These are phyloP conservation scores for Pycnonotus jocosus DNA, from an alignment of 2,113 vertebrate genomes.

Conservation along the genomic window DNA sequence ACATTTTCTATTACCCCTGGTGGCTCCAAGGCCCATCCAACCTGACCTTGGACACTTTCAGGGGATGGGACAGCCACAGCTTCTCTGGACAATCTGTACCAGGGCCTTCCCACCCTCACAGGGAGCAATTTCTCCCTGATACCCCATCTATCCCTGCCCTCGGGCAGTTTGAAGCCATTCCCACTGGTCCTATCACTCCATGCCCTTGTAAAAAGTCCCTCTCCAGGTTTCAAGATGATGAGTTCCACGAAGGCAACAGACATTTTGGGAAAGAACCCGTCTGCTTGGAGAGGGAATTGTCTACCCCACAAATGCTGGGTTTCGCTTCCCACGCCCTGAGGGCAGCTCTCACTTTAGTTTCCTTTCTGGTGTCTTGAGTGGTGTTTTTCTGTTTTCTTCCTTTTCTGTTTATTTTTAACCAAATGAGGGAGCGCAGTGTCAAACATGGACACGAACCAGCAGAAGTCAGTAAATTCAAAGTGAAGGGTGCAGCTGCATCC, in stretches of 20 bases:
- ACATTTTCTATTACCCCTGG: not conserved
- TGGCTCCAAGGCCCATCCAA: fast-evolving
- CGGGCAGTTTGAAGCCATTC: not conserved
- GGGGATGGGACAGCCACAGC: not conserved
- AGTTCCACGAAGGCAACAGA: not conserved
- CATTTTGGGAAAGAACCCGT: not conserved
- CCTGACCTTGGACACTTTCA: not conserved
- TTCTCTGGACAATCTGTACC: not conserved
- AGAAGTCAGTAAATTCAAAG: conserved; percentile 24
- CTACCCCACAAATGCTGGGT: not conserved
- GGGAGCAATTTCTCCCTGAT: not conserved
- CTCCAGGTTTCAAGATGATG: not conserved
- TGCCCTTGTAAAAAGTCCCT: not conserved
- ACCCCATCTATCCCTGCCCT: not conserved
- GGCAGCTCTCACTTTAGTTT: not conserved
- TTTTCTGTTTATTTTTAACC: conserved; percentile 31
- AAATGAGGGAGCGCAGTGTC: conserved; percentile 2
- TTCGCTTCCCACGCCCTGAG: not conserved
- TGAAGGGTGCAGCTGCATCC: not conserved
- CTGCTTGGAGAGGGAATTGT: not conserved
- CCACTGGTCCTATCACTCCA: not conserved
- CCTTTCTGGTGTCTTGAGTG: conserved; percentile 4
- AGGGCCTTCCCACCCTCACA: not conserved
- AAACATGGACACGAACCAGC: not conserved
- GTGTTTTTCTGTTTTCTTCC: not conserved